A percentile compares a stretch with the other conserved stretches of the same genome.
Conservation (phyloP, 1,140 invertebrate species). For the Pinna nobilis region DNA sequence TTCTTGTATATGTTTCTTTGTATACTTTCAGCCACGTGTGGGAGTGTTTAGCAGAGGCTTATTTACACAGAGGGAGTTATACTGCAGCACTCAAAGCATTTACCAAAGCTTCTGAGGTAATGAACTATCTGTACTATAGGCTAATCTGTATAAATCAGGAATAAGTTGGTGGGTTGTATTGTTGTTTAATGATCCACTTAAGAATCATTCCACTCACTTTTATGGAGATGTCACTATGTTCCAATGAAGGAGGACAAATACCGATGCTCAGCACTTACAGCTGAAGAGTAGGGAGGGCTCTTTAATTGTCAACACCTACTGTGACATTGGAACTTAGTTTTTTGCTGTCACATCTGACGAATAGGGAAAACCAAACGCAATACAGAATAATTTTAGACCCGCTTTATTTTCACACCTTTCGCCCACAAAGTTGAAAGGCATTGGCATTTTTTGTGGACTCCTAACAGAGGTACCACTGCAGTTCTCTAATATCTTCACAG, state of each 20-base stretch:
- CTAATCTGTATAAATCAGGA: background rate
- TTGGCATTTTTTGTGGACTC: background rate
- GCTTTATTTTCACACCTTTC: background rate
- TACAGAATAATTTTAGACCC: too few relatives aligned
- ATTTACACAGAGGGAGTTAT: conserved; percentile 87
- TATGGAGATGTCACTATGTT: too few relatives aligned
- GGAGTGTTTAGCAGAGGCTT: conserved; percentile 92
- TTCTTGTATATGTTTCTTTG: background rate
- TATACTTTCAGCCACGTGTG: conserved; percentile 79
- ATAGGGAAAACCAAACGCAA: too few relatives aligned
- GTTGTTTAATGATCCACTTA: too few relatives aligned
- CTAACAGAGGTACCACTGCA: background rate
- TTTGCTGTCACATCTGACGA: background rate
- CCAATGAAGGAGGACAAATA: background rate
- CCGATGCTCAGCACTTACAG: background rate
- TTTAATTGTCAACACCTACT: too few relatives aligned
- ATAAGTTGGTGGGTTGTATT: too few relatives aligned
- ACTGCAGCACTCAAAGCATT: conserved; percentile 91
- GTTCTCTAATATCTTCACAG: background rate
- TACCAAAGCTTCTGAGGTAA: conserved; percentile 79
- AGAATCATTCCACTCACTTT: background rate
- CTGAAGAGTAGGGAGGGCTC: too few relatives aligned
- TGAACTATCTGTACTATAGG: background rate
- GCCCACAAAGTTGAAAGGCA: background rate
- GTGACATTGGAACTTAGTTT: too few relatives aligned